phyloP scores from a whole-genome alignment of 2,113 vertebrate species.

The Noctilio leporinus region DNA sequence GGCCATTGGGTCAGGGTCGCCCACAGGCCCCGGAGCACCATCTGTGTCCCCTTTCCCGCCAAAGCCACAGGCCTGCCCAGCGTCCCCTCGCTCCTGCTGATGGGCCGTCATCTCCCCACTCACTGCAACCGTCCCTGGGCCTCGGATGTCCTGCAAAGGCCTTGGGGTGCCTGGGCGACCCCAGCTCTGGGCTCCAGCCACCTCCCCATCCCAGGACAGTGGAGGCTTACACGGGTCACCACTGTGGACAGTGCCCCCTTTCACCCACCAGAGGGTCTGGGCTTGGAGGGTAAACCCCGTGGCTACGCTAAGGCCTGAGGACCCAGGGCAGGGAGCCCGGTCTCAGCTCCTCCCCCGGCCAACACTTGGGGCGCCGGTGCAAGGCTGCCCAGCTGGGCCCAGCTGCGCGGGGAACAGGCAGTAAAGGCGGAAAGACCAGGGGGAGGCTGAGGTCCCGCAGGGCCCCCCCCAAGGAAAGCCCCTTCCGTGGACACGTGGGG shows the following conservation, averaged over 20 bases:
- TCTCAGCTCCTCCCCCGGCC: background rate
- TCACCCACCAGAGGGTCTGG: background rate
- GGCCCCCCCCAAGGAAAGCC: no score
- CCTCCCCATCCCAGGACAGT: background rate
- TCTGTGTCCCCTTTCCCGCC: background rate
- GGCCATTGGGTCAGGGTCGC: no score
- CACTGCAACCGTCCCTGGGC: background rate
- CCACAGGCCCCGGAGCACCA: background rate
- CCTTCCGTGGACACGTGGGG: background rate
- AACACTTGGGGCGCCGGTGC: no score
- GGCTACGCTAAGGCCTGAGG: background rate
- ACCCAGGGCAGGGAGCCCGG: background rate
- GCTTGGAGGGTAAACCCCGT: background rate
- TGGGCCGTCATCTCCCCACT: no score
- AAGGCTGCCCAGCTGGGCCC: background rate
- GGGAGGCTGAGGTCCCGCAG: background rate
- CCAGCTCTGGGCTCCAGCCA: background rate
- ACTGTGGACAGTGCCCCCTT: background rate
- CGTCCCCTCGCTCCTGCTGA: no score
- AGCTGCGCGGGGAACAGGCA: fast-evolving
- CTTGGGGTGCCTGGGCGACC: fast-evolving
- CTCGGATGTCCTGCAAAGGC: background rate
- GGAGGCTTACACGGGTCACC: fast-evolving
- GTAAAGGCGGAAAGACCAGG: background rate
- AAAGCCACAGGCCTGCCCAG: background rate